Evolutionary conservation across 2,888 invertebrate species (phyloP).

Genomic region (Gryllus longicercus): DNA sequence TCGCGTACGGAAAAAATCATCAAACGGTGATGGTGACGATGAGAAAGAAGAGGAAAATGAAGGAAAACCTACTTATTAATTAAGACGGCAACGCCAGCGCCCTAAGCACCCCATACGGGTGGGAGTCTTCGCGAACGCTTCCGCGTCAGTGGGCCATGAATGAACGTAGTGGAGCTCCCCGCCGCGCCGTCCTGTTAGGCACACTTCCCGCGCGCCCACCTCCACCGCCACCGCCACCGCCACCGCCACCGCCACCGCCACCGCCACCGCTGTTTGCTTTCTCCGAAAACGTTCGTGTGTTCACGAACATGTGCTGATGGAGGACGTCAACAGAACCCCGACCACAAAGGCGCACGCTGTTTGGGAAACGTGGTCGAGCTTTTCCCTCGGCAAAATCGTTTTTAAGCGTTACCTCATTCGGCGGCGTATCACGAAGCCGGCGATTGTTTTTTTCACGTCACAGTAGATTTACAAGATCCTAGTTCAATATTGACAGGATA

Average conservation of each 20-base stretch:
- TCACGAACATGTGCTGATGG: constrained; percentile 17
- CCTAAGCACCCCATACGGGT: no score
- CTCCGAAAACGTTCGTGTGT: constrained; percentile 6
- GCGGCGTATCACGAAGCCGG: neutral
- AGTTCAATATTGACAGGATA: neutral
- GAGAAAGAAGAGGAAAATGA: no score
- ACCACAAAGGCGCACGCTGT: neutral
- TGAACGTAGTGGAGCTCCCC: neutral
- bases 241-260: neutral
- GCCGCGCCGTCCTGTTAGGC: neutral
- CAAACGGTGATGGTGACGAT: no score
- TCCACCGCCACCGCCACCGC: neutral
- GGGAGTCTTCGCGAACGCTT: no score
- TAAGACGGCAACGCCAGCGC: no score
- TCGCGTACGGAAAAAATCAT: no score
- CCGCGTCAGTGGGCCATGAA: neutral
- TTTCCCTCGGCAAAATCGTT: neutral
- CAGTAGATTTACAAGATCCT: neutral
- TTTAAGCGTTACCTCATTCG: neutral
- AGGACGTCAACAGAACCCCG: neutral
- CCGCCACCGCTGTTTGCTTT: neutral
- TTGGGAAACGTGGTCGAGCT: neutral
- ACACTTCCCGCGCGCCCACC: neutral
- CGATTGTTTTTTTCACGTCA: neutral
- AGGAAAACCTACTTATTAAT: no score